Conservation (phyloP, 2,888 invertebrate species). For the Oxycera nigricornis region DNA sequence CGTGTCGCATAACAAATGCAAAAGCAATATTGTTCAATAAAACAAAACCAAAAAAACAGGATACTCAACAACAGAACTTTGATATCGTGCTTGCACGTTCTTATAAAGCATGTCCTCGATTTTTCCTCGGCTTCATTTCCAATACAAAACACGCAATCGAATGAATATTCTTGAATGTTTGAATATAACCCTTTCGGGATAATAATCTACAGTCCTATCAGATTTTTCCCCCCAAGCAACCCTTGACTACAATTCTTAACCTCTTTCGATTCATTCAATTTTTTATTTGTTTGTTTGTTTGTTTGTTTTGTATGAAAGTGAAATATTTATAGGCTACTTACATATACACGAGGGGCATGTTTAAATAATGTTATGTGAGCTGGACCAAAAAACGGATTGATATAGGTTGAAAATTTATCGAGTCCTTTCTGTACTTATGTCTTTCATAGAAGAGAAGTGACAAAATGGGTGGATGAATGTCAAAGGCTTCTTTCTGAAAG, state of each 20-base stretch:
- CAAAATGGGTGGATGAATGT: background rate
- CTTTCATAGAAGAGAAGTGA: background rate
- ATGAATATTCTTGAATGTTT: background rate
- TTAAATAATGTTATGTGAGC: background rate
- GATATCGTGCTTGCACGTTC: background rate
- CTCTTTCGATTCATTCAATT: no score
- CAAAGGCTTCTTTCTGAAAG: background rate
- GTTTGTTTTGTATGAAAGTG: no score
- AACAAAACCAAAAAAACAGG: no score
- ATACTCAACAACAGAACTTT: background rate
- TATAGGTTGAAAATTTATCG: background rate
- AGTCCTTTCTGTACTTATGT: background rate
- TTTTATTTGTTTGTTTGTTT: no score
- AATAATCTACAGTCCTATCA: background rate
- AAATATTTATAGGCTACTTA: background rate
- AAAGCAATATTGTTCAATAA: no score
- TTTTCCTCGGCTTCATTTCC: background rate
- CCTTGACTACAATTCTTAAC: no score
- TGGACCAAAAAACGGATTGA: background rate
- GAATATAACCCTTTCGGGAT: conserved; percentile 1
- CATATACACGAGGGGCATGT: background rate
- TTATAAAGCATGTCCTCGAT: background rate
- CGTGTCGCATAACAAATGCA: no score
- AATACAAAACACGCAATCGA: background rate
- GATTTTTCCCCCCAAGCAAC: no score